Base-by-base conservation (phyloP, 2,113 vertebrate genomes). In the Grammomys surdaster region DNA sequence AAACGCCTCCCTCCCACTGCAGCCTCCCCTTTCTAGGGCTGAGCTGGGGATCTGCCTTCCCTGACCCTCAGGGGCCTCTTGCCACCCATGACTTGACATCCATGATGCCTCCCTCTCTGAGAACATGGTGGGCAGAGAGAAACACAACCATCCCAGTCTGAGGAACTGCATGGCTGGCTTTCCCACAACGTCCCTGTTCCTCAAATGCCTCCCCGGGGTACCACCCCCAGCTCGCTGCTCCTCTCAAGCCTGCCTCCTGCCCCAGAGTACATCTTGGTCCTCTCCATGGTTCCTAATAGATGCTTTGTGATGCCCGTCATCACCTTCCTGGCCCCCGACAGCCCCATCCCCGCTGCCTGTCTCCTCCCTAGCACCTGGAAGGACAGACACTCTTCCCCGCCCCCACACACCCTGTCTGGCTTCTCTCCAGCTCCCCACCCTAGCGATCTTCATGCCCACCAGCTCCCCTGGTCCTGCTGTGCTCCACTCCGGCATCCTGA, bases 301-400 rank as follows among this genome's bases (percentile, higher is more conserved):
- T 54, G 31, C 67, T 36, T 26, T 26, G 20, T 36, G 48, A 67
- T 80, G 81, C 28, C 63, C 65, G 73, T 7, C 81, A 46, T 85
- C 40, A 85, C n/a, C 58, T 63, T 60, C 22, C 56, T 20, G 3
- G 1, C 14, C 22, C 24, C 81, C 9, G 11, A 51, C 5, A n/a
- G 2, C 80, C 54, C 2, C 0, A 2, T 19, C 54, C 94, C 51
- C 5, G 63, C 73, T 63, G 88, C 81, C 86, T 58, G 31, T 58
- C 82, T 54, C 43, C 70, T 46, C 63, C 80, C 87, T 84, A 48
- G n/a, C 48, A 70, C 60, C 70, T 93, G 67, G 43, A 93, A 76
- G 77, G 48, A 54, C 46, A 10, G 43, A 48, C 46, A 10, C 40
- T 43, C 5, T 1, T 5, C 60, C 4, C 36, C 6, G 5, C 40